Conservation (phyloP, 2,888 invertebrate species). For the Spisula solida region DNA sequence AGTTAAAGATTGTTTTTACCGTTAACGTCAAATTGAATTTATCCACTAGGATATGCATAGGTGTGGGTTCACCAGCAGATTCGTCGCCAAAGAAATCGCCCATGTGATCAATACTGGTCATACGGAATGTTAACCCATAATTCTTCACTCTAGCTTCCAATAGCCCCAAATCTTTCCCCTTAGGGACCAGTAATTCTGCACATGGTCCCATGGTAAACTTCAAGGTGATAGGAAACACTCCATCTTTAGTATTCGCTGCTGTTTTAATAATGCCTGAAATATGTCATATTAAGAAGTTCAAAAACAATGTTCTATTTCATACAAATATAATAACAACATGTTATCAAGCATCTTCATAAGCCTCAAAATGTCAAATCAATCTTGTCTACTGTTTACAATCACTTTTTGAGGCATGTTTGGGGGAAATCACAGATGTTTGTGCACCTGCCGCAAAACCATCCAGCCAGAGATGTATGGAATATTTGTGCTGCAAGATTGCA, state of each 20-base stretch:
- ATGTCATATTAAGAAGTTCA: too few species aligned
- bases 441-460: too few species aligned
- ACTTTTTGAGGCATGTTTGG: too few species aligned
- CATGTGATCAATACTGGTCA: constrained; percentile 93
- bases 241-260: constrained; percentile 35
- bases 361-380: too few species aligned
- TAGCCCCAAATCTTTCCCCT: constrained; percentile 73
- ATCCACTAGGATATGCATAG: constrained; percentile 89
- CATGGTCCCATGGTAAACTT: constrained; percentile 70
- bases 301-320: too few species aligned
- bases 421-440: too few species aligned
- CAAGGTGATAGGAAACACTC: constrained; percentile 72
- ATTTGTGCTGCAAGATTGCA: too few species aligned
- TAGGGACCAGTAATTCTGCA: constrained; percentile 62
- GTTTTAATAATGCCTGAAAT: constrained; percentile 63
- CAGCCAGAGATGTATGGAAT: too few species aligned
- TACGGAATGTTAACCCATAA: constrained; percentile 82
- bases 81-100: constrained; percentile 96
- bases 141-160: constrained; percentile 74
- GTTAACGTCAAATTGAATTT: constrained; percentile 53
- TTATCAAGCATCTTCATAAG: too few species aligned
- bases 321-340: too few species aligned
- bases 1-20: constrained; percentile 41
- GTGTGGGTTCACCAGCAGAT: constrained; percentile 93
- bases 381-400: too few species aligned